These are phyloP conservation scores for Leptonema lineaticorne DNA, from an alignment of 1,140 invertebrate species.

Conservation along the genomic window DNA sequence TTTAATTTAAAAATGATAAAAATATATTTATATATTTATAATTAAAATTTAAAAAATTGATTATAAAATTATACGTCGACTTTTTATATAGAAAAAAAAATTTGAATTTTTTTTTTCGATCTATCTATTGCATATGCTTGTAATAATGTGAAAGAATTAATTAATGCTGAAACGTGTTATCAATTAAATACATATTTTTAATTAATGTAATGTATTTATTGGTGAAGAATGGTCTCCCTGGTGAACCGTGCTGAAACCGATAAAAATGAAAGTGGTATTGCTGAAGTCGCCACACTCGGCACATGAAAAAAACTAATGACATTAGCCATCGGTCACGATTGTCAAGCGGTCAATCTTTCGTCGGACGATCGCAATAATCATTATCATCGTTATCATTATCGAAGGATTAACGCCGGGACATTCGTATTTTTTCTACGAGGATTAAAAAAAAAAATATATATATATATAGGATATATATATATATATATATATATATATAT, in stretches of 20 bases:
- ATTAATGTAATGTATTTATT: not conserved
- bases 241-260: slow-evolving; percentile 14
- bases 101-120: too few relatives aligned
- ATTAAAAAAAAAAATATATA: too few relatives aligned
- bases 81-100: too few relatives aligned
- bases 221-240: slow-evolving; percentile 10
- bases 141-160: too few relatives aligned
- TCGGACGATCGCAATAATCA: not conserved
- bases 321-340: slow-evolving; percentile 16
- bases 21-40: too few relatives aligned
- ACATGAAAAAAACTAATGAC: slow-evolving; percentile 11
- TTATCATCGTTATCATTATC: not conserved
- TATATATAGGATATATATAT: too few relatives aligned
- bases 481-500: too few relatives aligned
- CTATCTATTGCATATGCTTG: too few relatives aligned
- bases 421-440: not conserved
- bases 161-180: too few relatives aligned
- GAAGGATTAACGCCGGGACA: not conserved
- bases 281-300: slow-evolving; percentile 14
- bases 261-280: slow-evolving; percentile 25
- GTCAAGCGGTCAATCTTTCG: slow-evolving; percentile 5
- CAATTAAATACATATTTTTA: not conserved
- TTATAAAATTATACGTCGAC: too few relatives aligned
- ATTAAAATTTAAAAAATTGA: too few relatives aligned
- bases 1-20: too few relatives aligned